phyloP scores from a whole-genome alignment of 1,140 invertebrate species.

The Camponotus vicinus region DNA sequence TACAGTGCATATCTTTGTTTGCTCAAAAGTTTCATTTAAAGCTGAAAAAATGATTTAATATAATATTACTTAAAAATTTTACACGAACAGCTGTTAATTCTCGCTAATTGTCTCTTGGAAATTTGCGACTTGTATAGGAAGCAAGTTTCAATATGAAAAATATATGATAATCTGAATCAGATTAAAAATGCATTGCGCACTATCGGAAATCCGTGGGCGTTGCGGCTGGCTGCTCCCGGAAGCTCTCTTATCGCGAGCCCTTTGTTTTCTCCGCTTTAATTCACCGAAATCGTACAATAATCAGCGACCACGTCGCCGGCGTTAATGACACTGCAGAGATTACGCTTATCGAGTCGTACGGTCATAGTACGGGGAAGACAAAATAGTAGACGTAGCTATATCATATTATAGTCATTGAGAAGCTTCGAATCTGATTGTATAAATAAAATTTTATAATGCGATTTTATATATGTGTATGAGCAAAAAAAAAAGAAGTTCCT shows the following conservation, averaged over 20 bases:
- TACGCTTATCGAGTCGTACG: conserved; percentile 55
- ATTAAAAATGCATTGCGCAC: conserved; percentile 68
- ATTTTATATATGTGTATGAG: not conserved
- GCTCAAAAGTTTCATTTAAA: not conserved
- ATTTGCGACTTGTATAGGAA: not conserved
- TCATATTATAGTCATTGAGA: conserved; percentile 14
- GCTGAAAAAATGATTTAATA: conserved; percentile 1
- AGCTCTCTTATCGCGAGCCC: conserved; percentile 69
- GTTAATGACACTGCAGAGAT: conserved; percentile 64
- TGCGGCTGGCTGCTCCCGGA: conserved; percentile 66
- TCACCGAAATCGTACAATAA: conserved; percentile 73
- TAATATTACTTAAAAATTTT: not conserved
- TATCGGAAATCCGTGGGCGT: conserved; percentile 71
- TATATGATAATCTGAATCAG: conserved; percentile 14
- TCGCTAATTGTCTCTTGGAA: too few species aligned
- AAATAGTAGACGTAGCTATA: conserved; percentile 31
- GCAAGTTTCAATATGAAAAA: not conserved
- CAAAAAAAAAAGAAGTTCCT: not conserved
- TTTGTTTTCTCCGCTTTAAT: conserved; percentile 71
- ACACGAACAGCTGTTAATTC: not conserved
- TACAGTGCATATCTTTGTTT: not conserved
- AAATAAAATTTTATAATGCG: not conserved
- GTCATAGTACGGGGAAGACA: conserved; percentile 17
- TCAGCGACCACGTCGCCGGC: conserved; percentile 54
- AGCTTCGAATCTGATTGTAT: not conserved